Conservation (phyloP, 2,113 vertebrate species). For the Corvus hawaiiensis region DNA sequence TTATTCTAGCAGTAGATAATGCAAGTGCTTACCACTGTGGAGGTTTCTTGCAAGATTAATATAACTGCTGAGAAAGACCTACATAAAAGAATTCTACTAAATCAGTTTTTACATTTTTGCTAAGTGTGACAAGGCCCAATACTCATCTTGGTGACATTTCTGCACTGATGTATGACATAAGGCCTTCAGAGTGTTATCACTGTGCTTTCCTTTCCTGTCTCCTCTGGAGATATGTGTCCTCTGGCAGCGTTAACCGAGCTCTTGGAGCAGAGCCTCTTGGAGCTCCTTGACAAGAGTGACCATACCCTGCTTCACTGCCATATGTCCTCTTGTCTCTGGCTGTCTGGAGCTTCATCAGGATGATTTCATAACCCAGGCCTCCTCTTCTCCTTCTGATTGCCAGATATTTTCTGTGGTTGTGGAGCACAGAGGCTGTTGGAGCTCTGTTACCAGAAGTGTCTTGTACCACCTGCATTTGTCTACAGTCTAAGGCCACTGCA, state of each 20-base stretch:
- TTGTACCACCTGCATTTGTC: accelerated
- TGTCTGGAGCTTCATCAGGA: neutral
- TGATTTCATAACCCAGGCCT: neutral
- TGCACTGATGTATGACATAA: neutral
- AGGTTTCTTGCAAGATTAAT: neutral
- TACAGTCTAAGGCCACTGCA: neutral
- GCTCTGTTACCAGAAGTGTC: neutral
- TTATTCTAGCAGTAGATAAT: neutral
- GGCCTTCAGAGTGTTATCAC: neutral
- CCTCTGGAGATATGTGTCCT: accelerated
- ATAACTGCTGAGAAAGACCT: neutral
- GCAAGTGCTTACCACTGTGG: neutral
- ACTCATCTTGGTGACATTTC: neutral
- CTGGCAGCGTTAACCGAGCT: neutral
- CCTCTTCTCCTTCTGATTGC: neutral
- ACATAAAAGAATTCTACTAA: neutral
- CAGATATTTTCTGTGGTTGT: neutral
- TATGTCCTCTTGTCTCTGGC: neutral
- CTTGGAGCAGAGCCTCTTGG: neutral
- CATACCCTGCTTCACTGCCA: neutral
- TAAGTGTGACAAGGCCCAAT: neutral
- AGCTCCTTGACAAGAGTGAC: neutral
- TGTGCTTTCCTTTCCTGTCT: neutral
- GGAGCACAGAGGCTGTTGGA: neutral
- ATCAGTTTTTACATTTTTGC: neutral